phyloP scores from a whole-genome alignment of 2,113 vertebrate species.

The Amblyopsis rosae region DNA sequence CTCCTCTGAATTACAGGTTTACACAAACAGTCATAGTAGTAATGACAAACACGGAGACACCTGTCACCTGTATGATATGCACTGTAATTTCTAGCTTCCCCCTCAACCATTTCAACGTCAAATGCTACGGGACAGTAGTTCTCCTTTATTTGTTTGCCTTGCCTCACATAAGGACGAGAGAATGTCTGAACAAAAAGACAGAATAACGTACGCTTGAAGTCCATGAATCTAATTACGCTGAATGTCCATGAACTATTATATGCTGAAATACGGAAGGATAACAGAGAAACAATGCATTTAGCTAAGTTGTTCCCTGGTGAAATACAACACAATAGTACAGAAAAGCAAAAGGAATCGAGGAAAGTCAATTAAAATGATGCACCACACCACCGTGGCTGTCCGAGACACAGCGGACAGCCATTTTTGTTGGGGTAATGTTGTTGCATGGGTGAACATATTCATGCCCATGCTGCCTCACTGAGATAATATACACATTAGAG shows the following conservation, averaged over 20 bases:
- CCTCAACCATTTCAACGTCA: background rate
- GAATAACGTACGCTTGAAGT: background rate
- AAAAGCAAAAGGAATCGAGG: background rate
- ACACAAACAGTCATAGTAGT: background rate
- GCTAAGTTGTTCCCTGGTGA: background rate
- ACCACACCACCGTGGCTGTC: background rate
- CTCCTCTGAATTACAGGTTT: conserved; percentile 19
- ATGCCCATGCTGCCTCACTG: background rate
- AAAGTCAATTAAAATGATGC: background rate
- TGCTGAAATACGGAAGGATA: background rate
- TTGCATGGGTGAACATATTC: background rate
- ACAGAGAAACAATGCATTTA: background rate
- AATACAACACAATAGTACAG: background rate
- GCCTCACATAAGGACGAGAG: background rate
- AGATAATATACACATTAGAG: background rate
- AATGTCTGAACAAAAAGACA: background rate
- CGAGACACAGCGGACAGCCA: background rate
- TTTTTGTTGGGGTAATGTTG: no score
- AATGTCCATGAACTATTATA: no score
- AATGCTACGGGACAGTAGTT: background rate
- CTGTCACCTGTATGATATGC: background rate
- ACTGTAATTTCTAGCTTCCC: background rate
- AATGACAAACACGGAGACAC: conserved; percentile 1
- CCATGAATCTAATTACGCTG: no score
- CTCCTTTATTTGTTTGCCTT: background rate